phyloP scores from a whole-genome alignment of 2,888 invertebrate species.

The Lypha dubia region DNA sequence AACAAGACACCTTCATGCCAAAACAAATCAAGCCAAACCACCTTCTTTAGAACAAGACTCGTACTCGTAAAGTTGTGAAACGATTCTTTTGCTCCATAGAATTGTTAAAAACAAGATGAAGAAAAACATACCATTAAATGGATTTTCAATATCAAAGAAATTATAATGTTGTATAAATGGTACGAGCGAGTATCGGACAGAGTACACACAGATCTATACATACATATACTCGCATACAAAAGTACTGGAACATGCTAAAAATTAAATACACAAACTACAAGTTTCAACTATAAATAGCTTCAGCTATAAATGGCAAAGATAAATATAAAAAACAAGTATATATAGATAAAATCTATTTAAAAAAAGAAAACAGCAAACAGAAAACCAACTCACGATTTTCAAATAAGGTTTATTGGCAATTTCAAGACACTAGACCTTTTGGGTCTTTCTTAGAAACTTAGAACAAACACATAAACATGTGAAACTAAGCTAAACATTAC shows the following conservation, averaged over 20 bases:
- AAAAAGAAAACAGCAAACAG: slow-evolving; percentile 10
- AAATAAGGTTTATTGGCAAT: slow-evolving; percentile 75
- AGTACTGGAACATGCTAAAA: slow-evolving; percentile 21
- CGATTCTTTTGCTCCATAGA: slow-evolving; percentile 18
- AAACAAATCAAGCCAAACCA: slow-evolving; percentile 27
- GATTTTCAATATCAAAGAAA: slow-evolving; percentile 71
- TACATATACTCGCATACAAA: background rate
- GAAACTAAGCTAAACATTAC: slow-evolving; percentile 10
- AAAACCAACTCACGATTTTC: slow-evolving; percentile 75
- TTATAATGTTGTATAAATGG: slow-evolving; percentile 68
- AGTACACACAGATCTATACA: background rate
- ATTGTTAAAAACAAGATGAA: background rate
- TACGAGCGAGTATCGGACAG: slow-evolving; percentile 20
- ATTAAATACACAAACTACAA: slow-evolving; percentile 29
- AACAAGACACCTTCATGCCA: slow-evolving; percentile 60
- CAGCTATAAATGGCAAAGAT: slow-evolving; percentile 51
- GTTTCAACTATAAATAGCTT: slow-evolving; percentile 66
- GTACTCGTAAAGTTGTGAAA: background rate
- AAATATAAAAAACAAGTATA: too few species aligned
- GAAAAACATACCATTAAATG: slow-evolving; percentile 60
- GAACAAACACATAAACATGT: slow-evolving; percentile 26
- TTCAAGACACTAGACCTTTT: slow-evolving; percentile 72
- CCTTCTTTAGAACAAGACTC: slow-evolving; percentile 30
- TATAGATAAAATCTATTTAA: too few species aligned
- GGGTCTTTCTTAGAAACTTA: slow-evolving; percentile 47